Conservation (phyloP, 2,113 vertebrate genomes). For the Cisticola juncidis region DNA sequence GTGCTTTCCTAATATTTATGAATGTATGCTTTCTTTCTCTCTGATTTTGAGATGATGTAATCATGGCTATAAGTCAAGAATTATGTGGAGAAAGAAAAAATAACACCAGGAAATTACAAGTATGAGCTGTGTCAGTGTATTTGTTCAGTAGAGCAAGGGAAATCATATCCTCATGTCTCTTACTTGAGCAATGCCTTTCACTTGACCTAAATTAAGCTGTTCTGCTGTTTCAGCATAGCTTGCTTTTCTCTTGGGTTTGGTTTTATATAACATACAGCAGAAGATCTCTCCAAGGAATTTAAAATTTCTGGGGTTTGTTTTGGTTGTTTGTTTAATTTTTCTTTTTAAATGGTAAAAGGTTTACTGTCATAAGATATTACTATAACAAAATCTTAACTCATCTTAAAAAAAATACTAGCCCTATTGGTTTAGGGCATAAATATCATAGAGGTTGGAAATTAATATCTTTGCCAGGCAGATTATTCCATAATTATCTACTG, state of each 20-base stretch:
- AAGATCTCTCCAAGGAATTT: neutral
- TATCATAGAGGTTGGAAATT: neutral
- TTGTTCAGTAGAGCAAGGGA: neutral
- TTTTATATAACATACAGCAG: neutral
- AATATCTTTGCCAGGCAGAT: neutral
- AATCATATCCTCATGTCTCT: neutral
- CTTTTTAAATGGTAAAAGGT: neutral
- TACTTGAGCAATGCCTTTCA: neutral
- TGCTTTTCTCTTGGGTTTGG: neutral
- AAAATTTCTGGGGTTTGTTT: neutral
- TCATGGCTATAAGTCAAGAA: neutral
- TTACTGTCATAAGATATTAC: neutral
- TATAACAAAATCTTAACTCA: neutral
- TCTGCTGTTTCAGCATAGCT: neutral
- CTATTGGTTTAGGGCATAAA: neutral
- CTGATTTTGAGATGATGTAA: neutral
- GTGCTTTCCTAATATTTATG: neutral
- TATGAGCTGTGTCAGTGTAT: neutral
- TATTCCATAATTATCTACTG: neutral
- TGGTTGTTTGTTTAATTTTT: neutral
- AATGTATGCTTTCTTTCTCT: neutral
- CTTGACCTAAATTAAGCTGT: neutral
- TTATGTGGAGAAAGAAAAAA: neutral
- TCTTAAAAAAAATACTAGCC: neutral
- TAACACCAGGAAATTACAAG: neutral